Evolutionary conservation across 2,113 vertebrate genomes (phyloP).

Genomic region (Eublepharis macularius): DNA sequence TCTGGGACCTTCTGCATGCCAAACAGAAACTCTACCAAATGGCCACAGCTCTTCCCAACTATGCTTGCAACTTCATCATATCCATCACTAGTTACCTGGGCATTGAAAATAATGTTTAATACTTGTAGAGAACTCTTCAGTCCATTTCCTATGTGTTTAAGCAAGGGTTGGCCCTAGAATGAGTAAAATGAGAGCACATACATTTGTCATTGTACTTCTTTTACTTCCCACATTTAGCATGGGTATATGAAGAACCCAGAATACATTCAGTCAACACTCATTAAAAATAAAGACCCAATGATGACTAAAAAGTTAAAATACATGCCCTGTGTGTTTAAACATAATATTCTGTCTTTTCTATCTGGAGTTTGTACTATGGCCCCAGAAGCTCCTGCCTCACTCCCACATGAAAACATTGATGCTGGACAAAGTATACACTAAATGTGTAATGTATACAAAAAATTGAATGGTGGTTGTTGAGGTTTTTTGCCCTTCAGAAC

Average conservation of each 20-base stretch:
- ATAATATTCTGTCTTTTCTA: constrained; percentile 37
- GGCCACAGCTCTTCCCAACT: too few relatives aligned
- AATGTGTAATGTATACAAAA: constrained; percentile 43
- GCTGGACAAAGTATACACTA: constrained; percentile 32
- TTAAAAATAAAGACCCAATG: constrained; percentile 47
- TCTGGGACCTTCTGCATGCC: too few relatives aligned
- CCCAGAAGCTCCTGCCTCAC: constrained; percentile 59
- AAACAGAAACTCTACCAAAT: too few relatives aligned
- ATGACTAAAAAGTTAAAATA: constrained; percentile 57
- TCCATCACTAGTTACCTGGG: background rate
- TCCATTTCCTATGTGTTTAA: background rate
- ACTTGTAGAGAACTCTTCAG: background rate
- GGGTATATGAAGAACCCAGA: constrained; percentile 37
- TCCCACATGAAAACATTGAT: constrained; percentile 40
- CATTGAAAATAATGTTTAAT: background rate
- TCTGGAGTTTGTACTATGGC: constrained; percentile 58
- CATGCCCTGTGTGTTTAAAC: constrained; percentile 44
- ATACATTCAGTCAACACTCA: constrained; percentile 35
- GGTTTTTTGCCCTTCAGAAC: constrained; percentile 23
- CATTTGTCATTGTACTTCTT: constrained; percentile 5
- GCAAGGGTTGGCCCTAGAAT: background rate
- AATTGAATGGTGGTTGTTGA: constrained; percentile 14
- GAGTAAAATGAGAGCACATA: constrained; percentile 17
- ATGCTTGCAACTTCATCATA: background rate
- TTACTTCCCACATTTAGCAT: constrained; percentile 43